Percentiles rank a stretch among this genome's conserved stretches.
Evolutionary conservation across 2,113 vertebrate species (phyloP).

Genomic region (Strix aluco): DNA sequence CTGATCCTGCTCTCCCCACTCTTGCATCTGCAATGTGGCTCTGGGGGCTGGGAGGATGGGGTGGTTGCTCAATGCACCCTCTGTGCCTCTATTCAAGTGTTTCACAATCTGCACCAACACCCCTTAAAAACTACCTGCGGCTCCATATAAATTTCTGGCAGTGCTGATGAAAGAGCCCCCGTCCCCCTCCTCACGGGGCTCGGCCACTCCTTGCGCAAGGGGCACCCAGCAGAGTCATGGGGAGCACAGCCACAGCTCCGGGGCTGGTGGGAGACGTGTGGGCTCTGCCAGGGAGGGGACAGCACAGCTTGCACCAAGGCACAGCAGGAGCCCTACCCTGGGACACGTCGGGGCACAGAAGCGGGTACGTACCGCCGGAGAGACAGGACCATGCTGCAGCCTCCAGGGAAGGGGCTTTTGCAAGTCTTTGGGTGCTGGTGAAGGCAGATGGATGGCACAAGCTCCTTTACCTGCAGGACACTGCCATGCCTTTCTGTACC

Average conservation of each 20-base stretch:
- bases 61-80: constrained; percentile 2
- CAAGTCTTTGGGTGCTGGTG: too few relatives aligned
- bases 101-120: constrained; percentile 6
- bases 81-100: background rate
- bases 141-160: background rate
- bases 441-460: background rate
- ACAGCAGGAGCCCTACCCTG: background rate
- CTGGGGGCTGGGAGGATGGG: background rate
- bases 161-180: background rate
- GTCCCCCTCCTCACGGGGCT: rapidly evolving
- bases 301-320: rapidly evolving
- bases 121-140: background rate
- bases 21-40: background rate
- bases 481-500: rapidly evolving
- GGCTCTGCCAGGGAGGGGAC: background rate
- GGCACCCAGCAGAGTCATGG: rapidly evolving
- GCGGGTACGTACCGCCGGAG: rapidly evolving
- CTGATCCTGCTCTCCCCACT: background rate
- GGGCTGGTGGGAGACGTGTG: background rate
- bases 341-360: background rate
- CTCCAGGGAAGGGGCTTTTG: background rate
- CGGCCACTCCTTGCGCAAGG: background rate
- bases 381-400: background rate
- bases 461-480: background rate
- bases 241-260: rapidly evolving